These are phyloP conservation scores for Gastrophryne carolinensis DNA, from an alignment of 2,797 vertebrate species.

Conservation along the genomic window DNA sequence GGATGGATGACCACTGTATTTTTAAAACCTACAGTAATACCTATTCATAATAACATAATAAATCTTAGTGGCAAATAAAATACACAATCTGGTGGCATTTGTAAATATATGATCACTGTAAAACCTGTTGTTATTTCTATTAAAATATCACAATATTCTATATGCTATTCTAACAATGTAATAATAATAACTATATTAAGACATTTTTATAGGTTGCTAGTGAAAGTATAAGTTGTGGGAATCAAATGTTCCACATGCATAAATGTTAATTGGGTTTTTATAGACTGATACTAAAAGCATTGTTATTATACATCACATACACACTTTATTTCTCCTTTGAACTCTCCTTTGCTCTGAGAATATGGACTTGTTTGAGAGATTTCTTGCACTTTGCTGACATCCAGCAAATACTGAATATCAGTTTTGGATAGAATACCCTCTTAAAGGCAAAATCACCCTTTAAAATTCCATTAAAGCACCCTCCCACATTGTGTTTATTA, in stretches of 20 bases:
- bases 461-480: too few relatives aligned
- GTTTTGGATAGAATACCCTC: too few relatives aligned
- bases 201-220: slow-evolving; percentile 26
- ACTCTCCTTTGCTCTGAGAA: not conserved
- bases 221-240: not conserved
- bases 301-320: not conserved
- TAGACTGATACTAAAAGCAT: not conserved
- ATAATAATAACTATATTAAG: slow-evolving; percentile 11
- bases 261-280: slow-evolving; percentile 22
- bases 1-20: slow-evolving; percentile 52
- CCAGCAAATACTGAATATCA: too few relatives aligned
- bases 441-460: too few relatives aligned
- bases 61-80: slow-evolving; percentile 38
- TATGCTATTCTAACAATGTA: slow-evolving; percentile 13
- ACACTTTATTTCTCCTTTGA: slow-evolving; percentile 45
- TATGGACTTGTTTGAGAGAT: too few relatives aligned
- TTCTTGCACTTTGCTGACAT: too few relatives aligned
- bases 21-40: slow-evolving; percentile 40
- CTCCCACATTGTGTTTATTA: too few relatives aligned
- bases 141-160: slow-evolving; percentile 27
- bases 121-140: slow-evolving; percentile 35
- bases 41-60: slow-evolving; percentile 41
- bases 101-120: slow-evolving; percentile 33
- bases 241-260: not conserved
- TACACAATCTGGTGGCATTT: slow-evolving; percentile 34